Percentiles rank a stretch among this genome's conserved stretches.
Evolutionary conservation across 2,113 vertebrate genomes (phyloP).

Genomic region (Myotis brandtii): DNA sequence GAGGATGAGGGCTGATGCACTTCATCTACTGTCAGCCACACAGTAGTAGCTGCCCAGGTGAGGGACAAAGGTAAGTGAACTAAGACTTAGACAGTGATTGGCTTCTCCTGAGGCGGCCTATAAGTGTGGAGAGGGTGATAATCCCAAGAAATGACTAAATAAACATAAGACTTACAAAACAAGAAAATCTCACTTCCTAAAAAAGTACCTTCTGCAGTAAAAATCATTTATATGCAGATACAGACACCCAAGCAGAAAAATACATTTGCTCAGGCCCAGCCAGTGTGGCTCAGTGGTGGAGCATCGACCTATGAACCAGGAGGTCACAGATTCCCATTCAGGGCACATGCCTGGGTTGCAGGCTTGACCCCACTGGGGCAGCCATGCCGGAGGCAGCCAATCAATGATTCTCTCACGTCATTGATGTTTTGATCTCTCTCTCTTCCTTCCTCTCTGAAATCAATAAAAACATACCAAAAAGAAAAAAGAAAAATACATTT

Average conservation of each 20-base stretch:
- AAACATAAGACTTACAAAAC: not conserved
- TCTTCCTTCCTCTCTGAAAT: no score
- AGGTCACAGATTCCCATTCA: no score
- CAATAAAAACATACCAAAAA: no score
- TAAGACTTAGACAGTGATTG: not conserved
- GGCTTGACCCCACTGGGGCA: no score
- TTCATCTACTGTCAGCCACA: not conserved
- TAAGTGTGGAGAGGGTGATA: not conserved
- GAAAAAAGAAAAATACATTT: not conserved
- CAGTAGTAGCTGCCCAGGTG: not conserved
- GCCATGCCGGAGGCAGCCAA: no score
- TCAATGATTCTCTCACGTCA: no score
- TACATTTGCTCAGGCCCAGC: not conserved
- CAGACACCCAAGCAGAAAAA: not conserved
- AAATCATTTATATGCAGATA: not conserved
- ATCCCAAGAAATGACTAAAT: not conserved
- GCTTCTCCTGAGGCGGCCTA: not conserved
- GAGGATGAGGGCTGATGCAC: no score
- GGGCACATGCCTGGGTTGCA: no score
- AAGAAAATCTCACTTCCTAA: constrained; percentile 16
- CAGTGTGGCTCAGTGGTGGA: no score
- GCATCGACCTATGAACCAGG: no score
- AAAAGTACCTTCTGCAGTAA: not conserved
- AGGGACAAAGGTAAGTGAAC: not conserved
- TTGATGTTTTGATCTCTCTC: no score